Evolutionary conservation across 1,140 invertebrate species (phyloP), one percentile per base, ranked within the genome.

Genomic region (Bathynomus jamesi): DNA sequence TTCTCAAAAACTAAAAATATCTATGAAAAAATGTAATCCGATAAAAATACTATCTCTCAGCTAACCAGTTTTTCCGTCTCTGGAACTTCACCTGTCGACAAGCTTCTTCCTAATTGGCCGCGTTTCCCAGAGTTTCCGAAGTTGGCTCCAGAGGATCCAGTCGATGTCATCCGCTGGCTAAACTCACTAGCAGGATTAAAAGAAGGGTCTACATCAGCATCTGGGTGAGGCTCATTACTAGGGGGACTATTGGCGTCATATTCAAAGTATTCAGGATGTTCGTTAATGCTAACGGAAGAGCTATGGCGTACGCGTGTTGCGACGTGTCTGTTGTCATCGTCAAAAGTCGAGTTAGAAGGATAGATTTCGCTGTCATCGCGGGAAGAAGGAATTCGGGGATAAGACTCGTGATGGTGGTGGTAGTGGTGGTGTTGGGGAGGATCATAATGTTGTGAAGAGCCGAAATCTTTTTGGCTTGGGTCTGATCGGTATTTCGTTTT

Each of bases 1-100:
- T n/a, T n/a, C n/a, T n/a, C n/a, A n/a, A n/a, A n/a, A n/a, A n/a
- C n/a, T n/a, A n/a, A n/a, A n/a, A n/a, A n/a, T n/a, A n/a, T n/a
- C n/a, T n/a, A n/a, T n/a, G n/a, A n/a, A n/a, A n/a, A n/a, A n/a
- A n/a, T n/a, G n/a, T n/a, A n/a, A n/a, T n/a, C n/a, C n/a, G n/a
- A n/a, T n/a, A 53, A 21, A 53, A 3, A 53, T 17, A 53, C 40
- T 53, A 53, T 53, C 2, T 17, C 21, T 71, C 61, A 69, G 71
- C 82, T 85, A 82, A 92, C 91, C 91, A 82, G 87, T 87, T 88
- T 92, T 81, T 94, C 91, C 80, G 93, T 91, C 4, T 87, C 85
- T 21, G 90, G 89, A 64, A 87, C 87, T 81, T 93, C 91, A 24
- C 89, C 87, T 81, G 91, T 91, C 77, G 90, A 92, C 25, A 92